Conservation (phyloP, 2,797 vertebrate genomes). For the Nyctibius grandis region DNA sequence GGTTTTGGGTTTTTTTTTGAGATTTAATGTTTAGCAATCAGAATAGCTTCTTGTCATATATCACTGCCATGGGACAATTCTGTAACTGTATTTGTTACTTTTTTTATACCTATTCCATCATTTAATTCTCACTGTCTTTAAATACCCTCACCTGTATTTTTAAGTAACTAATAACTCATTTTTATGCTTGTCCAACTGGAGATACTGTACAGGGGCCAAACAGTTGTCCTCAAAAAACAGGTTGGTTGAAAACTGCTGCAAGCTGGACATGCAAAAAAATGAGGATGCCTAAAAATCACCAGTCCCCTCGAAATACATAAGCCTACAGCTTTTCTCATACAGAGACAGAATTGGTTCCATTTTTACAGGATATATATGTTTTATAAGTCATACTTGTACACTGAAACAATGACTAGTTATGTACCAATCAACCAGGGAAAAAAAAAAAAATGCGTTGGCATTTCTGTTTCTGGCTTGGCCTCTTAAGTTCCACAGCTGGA, state of each 20-base stretch:
- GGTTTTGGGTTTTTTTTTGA: neutral
- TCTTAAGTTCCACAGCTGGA: neutral
- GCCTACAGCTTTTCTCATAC: neutral
- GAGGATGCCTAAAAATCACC: neutral
- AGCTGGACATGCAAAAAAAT: neutral
- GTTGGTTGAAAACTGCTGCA: neutral
- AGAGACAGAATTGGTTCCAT: neutral
- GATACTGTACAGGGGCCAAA: neutral
- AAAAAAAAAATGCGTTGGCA: neutral
- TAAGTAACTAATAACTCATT: neutral
- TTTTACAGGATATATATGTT: neutral
- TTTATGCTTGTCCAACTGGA: neutral
- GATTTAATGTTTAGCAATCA: neutral
- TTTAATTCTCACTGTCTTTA: neutral
- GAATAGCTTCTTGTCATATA: neutral
- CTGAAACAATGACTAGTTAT: neutral
- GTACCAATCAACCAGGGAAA: neutral
- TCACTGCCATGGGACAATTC: neutral
- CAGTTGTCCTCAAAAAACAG: neutral
- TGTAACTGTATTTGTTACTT: neutral
- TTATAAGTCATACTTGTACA: neutral
- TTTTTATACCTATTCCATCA: neutral
- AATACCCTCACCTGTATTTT: neutral
- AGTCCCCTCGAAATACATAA: neutral
- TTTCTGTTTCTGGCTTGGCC: neutral